A percentile compares a stretch with the other conserved stretches of the same genome.
Conservation (phyloP, 2,888 invertebrate genomes). For the Zygothrica quintamaculata region DNA sequence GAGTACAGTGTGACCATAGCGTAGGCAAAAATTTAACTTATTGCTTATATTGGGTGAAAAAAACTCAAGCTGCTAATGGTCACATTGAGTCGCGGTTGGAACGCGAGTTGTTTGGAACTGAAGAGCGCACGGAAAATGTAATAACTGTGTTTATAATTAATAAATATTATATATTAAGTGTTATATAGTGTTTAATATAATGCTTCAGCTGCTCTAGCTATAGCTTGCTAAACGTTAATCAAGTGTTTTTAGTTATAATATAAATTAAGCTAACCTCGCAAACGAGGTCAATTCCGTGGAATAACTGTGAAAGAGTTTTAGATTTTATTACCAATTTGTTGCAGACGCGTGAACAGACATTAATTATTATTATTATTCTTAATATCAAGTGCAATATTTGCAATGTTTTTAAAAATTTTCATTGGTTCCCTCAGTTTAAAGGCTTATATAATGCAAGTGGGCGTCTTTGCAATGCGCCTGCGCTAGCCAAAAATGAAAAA, state of each 20-base stretch:
- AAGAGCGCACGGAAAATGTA: conserved; percentile 43
- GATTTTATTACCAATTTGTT: conserved; percentile 13
- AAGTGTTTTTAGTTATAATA: background rate
- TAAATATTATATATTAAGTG: conserved; percentile 16
- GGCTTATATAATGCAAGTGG: conserved; percentile 73
- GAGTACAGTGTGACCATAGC: conserved; percentile 2
- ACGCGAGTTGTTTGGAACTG: conserved; percentile 53
- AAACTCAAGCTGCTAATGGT: conserved; percentile 20
- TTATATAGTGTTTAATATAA: background rate
- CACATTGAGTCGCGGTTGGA: conserved; percentile 54
- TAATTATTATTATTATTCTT: conserved; percentile 2
- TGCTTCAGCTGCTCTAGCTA: background rate
- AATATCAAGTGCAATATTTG: conserved; percentile 26
- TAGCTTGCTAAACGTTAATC: background rate
- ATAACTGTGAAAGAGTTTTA: conserved; percentile 40
- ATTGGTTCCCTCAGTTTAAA: conserved; percentile 28
- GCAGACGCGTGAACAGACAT: conserved; percentile 1
- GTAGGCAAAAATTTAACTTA: conserved; percentile 23
- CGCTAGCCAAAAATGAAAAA: conserved; percentile 42
- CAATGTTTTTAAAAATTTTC: conserved; percentile 37
- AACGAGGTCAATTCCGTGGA: conserved; percentile 53
- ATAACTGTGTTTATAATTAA: conserved; percentile 20
- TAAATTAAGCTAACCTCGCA: conserved; percentile 1
- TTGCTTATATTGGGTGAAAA: background rate
- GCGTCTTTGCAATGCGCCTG: conserved; percentile 67